Evolutionary conservation across 2,888 invertebrate species (phyloP), one percentile per base, ranked within the genome.

Genomic region (Galerucella nymphaeae): DNA sequence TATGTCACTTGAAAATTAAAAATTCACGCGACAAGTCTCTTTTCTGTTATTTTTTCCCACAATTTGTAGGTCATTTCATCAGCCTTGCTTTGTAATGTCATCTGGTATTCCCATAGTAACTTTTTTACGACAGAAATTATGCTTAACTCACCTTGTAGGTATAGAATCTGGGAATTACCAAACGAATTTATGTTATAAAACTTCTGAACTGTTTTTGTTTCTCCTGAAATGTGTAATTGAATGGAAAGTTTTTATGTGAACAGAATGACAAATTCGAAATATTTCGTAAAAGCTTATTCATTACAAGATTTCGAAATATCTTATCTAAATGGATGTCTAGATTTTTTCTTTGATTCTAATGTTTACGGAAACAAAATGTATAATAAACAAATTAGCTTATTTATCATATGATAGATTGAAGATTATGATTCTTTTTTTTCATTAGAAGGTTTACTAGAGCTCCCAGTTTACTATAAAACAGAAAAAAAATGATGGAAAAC

Each of bases 241-340:
- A 18, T 10, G 9, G 16, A 53, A 53, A 10, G 53, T 53, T 53
- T 53, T 53, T 53, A 53, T 18, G 53, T 53, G 53, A 53, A 55
- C 16, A n/a, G 55, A 55, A 55, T 55, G 16, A 55, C 6, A 18
- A 55, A 55, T 55, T 18, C 10, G 10, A 18, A 55, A 55, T 16
- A n/a, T 55, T 55, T 55, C 55, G 55, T 18, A 55, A 55, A 9
- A 45, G 5, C 13, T 13, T 45, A 57, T 57, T 57, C 57, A 57
- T 57, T 13, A 11, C 3, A 14, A 11, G 1, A 57, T 57, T 57
- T 57, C 18, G 23, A 57, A 45, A 45, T 57, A 23, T 23, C 57
- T 57, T 57, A 57, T 57, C 57, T 57, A 57, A 57, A 57, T 57
- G 57, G 18, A 57, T 23, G 57, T 57, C 20, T 57, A 57, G 57